phyloP scores from a whole-genome alignment of 2,888 invertebrate genomes.

The Antheraea yamamai region DNA sequence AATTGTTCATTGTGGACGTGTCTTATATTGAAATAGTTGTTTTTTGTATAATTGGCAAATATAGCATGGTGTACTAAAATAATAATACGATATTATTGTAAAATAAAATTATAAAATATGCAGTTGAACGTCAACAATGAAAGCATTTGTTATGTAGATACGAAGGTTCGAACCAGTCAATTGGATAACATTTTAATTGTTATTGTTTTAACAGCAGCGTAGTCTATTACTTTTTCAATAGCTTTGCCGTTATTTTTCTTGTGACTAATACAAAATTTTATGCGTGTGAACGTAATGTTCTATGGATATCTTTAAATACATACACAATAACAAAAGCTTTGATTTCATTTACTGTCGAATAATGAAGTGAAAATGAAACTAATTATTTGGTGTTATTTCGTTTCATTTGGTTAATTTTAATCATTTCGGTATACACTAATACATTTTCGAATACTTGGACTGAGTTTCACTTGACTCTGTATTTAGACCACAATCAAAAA shows the following conservation, averaged over 20 bases:
- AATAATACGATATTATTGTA: conserved; percentile 11
- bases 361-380: neutral
- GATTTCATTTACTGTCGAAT: too few relatives aligned
- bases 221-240: conserved; percentile 63
- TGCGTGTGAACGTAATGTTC: neutral
- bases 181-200: conserved; percentile 41
- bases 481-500: too few relatives aligned
- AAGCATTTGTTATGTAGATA: conserved; percentile 25
- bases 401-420: neutral
- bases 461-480: too few relatives aligned
- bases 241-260: conserved; percentile 63
- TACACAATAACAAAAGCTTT: neutral
- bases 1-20: conserved; percentile 81
- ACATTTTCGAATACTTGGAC: too few relatives aligned
- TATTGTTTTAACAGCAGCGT: conserved; percentile 44
- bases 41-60: conserved; percentile 76
- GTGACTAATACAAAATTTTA: conserved; percentile 50
- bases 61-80: conserved; percentile 41
- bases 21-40: conserved; percentile 82
- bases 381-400: neutral
- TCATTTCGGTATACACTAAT: too few relatives aligned
- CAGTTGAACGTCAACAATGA: neutral
- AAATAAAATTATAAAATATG: conserved; percentile 11
- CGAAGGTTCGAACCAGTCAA: conserved; percentile 48
- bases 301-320: neutral